These are phyloP conservation scores for Vimba vimba DNA, from an alignment of 2,113 vertebrate genomes.

Conservation along the genomic window DNA sequence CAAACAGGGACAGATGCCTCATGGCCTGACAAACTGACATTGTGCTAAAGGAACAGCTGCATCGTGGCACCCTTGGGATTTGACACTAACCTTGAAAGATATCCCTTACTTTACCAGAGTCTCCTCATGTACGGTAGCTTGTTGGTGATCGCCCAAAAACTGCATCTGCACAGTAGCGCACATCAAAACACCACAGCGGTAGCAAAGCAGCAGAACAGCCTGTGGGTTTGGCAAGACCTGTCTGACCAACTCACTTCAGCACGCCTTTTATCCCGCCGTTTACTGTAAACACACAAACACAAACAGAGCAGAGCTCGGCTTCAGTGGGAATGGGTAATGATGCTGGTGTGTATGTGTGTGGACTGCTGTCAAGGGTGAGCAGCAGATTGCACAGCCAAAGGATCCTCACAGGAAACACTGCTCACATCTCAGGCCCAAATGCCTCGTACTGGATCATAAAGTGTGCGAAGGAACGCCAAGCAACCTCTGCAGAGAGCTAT, in stretches of 20 bases:
- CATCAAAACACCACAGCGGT: slow-evolving; percentile 22
- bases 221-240: slow-evolving; percentile 53
- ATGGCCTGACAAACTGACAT: slow-evolving; percentile 16
- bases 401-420: slow-evolving; percentile 28
- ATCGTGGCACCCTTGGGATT: slow-evolving; percentile 18
- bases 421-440: slow-evolving; percentile 24
- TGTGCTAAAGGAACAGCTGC: slow-evolving; percentile 32
- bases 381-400: slow-evolving; percentile 25
- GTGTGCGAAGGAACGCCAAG: not conserved
- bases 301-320: slow-evolving; percentile 4
- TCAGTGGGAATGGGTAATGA: slow-evolving; percentile 38
- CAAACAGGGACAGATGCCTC: slow-evolving; percentile 25
- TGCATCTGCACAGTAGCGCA: slow-evolving; percentile 15
- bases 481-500: slow-evolving; percentile 27
- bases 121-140: not conserved
- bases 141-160: slow-evolving; percentile 15
- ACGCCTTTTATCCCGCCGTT: slow-evolving; percentile 51
- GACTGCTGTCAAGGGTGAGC: slow-evolving; percentile 18
- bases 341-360: not conserved
- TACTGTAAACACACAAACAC: slow-evolving; percentile 53
- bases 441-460: slow-evolving; percentile 19
- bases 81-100: slow-evolving; percentile 34
- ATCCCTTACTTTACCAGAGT: slow-evolving; percentile 17
- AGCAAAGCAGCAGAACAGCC: slow-evolving; percentile 40
- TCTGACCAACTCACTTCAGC: slow-evolving; percentile 47